Percentiles rank a stretch among this genome's conserved stretches.
phyloP scores from a whole-genome alignment of 1,140 invertebrate genomes.

The Bombus sylvicola region DNA sequence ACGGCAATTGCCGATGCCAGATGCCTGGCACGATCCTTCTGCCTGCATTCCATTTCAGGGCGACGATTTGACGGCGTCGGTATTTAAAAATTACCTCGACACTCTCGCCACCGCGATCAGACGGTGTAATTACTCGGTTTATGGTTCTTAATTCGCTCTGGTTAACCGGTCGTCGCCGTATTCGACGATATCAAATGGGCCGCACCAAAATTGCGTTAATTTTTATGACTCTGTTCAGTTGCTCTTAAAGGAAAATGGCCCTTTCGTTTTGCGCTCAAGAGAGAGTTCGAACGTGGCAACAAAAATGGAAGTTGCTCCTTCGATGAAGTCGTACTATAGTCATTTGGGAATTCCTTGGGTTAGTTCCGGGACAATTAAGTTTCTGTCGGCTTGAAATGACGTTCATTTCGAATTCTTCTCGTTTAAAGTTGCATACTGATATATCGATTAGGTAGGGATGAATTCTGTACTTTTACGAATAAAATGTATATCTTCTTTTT shows the following conservation, averaged over 20 bases:
- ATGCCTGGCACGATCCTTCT: slow-evolving; percentile 51
- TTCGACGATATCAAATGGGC: neutral
- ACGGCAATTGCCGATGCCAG: slow-evolving; percentile 67
- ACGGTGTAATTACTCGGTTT: slow-evolving; percentile 40
- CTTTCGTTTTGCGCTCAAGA: neutral
- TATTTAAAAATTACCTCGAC: slow-evolving; percentile 60
- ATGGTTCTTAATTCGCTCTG: slow-evolving; percentile 38
- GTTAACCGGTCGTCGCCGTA: neutral
- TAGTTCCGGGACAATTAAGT: neutral
- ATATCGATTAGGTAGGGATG: too few species aligned
- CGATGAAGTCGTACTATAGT: neutral
- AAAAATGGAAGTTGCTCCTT: neutral
- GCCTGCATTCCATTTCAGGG: slow-evolving; percentile 65
- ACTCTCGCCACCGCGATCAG: slow-evolving; percentile 5
- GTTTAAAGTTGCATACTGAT: too few species aligned
- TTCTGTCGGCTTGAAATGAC: too few species aligned
- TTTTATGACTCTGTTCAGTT: neutral
- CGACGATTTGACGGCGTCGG: slow-evolving; percentile 65
- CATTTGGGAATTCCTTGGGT: neutral
- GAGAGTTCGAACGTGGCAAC: neutral
- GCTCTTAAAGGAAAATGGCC: neutral
- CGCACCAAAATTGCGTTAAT: slow-evolving; percentile 5
- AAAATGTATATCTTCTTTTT: neutral
- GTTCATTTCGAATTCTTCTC: neutral
- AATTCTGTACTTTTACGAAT: neutral